Base-by-base conservation (phyloP, 1,140 invertebrate species). In the Schlechtendalia chinensis region DNA sequence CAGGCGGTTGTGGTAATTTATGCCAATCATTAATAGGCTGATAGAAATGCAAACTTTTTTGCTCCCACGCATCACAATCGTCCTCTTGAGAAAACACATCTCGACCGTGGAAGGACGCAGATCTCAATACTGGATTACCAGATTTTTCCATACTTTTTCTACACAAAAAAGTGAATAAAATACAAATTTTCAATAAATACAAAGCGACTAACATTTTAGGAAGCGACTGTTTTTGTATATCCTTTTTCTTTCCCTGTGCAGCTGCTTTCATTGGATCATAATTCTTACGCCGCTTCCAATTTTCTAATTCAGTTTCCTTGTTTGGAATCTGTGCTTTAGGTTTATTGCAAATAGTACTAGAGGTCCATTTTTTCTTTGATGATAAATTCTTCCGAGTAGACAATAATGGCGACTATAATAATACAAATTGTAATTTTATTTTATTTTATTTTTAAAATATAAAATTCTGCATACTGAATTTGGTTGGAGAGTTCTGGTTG, bases 261-360 rank as follows among this genome's bases (percentile, higher is more conserved):
- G 94, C 94, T 17, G 93, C 91, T 84, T 94, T 95, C 88, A 95
- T 90, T 5, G 94, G 94, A 87, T 96, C 94, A 86, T 96, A 97
- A 83, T 91, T 95, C 84, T 95, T 95, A 81, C 95, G 88, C 81
- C 94, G 88, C 84, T 95, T 95, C 94, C 94, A 96, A 87, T 96
- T 96, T 85, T 94, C 93, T 87, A 95, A 91, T 84, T 96, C 95
- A 61, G 93, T 90, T 85, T 94, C 93, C 83, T 90, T 89, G 24
- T 79, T 79, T 29, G 56, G 75, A 24, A 54, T 29, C 27, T 77
- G 39, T 61, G 71, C n/a, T 63, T 71, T 54, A 29, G 71, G 14
- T 63, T 71, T 54, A 29, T 81, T 81, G 27, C 39, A 58, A 27
- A 82, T 50, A 58, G 58, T 77, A 82, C 82, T 81, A 16, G 75